phyloP scores from a whole-genome alignment of 2,888 invertebrate genomes.

The Limulus polyphemus region DNA sequence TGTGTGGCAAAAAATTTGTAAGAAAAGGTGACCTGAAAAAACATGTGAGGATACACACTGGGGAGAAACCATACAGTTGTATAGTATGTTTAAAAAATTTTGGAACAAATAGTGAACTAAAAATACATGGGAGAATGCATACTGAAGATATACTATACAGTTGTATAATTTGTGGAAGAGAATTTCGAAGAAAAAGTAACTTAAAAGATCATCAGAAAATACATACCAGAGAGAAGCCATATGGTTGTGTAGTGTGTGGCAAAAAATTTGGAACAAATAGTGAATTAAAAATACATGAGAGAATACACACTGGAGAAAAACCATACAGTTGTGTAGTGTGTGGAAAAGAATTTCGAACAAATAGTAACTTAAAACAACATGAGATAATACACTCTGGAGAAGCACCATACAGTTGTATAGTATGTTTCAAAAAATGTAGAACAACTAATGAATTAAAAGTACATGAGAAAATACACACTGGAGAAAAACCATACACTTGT shows the following conservation, averaged over 20 bases:
- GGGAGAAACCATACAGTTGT: constrained; percentile 3
- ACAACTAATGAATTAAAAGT: background rate
- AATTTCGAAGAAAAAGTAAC: background rate
- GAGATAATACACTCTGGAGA: background rate
- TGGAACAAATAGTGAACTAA: background rate
- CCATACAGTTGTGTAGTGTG: background rate
- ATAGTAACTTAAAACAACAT: background rate
- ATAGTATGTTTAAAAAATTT: constrained; percentile 3
- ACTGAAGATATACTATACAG: background rate
- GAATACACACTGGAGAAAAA: background rate
- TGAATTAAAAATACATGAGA: background rate
- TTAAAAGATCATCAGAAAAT: constrained; percentile 1
- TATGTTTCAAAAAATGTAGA: background rate
- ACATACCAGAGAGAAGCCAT: background rate
- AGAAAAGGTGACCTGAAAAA: background rate
- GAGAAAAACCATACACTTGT: background rate
- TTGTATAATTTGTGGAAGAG: constrained; percentile 1
- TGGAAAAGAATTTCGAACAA: background rate
- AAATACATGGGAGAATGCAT: constrained; percentile 1
- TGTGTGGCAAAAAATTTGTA: background rate
- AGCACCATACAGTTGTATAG: background rate
- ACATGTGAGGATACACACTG: background rate
- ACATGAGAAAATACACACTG: background rate
- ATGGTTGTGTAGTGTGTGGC: background rate
- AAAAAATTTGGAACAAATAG: background rate